These are phyloP conservation scores for Diadumene lineata DNA, from an alignment of 92 coral and sea anemone species.

Conservation along the genomic window DNA sequence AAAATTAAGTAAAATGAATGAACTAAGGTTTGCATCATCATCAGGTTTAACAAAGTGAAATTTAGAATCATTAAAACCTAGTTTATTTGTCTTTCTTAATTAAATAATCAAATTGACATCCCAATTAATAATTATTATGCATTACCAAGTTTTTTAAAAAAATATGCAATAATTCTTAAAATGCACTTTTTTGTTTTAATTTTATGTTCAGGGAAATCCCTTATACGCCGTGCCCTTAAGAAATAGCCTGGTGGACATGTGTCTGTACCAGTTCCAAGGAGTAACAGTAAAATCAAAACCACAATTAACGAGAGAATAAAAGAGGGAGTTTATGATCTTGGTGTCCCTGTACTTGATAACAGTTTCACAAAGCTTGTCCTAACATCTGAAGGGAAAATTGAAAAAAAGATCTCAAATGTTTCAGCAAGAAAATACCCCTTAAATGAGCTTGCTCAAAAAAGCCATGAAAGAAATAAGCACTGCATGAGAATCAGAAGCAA, in stretches of 20 bases:
- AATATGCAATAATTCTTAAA: no score
- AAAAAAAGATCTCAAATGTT: slow-evolving; percentile 16
- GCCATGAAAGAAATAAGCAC: slow-evolving; percentile 3
- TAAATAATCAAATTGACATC: no score
- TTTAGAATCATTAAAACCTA: no score
- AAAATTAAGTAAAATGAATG: no score
- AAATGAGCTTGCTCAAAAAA: slow-evolving; percentile 12
- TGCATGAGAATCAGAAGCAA: slow-evolving; percentile 17
- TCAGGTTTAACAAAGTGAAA: no score
- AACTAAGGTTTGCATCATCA: no score
- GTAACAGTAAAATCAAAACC: slow-evolving; percentile 1
- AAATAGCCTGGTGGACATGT: slow-evolving; percentile 35
- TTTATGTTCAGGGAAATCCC: slow-evolving; percentile 26
- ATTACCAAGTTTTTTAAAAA: no score
- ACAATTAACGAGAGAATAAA: slow-evolving; percentile 15
- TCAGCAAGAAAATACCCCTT: slow-evolving; percentile 31
- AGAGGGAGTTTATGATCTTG: slow-evolving; percentile 22
- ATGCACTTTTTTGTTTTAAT: no score
- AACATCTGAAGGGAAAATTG: slow-evolving; percentile 38
- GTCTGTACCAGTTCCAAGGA: slow-evolving; percentile 29
- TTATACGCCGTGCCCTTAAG: slow-evolving; percentile 30
- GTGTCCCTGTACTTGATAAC: slow-evolving; percentile 29
- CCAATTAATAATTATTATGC: no score
- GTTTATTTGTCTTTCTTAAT: no score
- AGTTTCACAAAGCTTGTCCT: slow-evolving; percentile 27